phyloP scores from a whole-genome alignment of 2,888 invertebrate genomes.

The Isoperla grammatica region DNA sequence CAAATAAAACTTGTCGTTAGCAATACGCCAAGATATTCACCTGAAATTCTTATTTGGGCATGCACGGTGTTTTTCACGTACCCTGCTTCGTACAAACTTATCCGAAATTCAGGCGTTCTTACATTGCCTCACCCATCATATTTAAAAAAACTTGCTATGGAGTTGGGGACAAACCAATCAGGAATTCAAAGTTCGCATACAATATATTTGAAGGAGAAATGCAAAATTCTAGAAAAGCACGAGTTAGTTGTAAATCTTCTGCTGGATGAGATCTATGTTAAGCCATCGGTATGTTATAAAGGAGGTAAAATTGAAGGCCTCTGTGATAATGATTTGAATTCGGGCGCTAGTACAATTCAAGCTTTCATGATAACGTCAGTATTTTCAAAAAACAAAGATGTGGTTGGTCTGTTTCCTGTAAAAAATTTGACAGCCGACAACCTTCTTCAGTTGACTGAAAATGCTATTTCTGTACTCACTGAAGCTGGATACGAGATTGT shows the following conservation, averaged over 20 bases:
- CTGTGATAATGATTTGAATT: background rate
- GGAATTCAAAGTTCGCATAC: background rate
- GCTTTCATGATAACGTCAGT: slow-evolving; percentile 2
- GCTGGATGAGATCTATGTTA: background rate
- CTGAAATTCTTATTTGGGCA: background rate
- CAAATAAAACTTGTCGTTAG: too few species aligned
- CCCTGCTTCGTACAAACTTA: background rate
- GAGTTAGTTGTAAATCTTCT: background rate
- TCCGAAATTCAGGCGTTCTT: background rate
- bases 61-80: background rate
- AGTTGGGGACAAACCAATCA: too few species aligned
- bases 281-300: background rate
- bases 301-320: background rate
- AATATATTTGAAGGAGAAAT: background rate
- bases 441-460: background rate
- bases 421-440: background rate
- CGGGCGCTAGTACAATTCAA: background rate
- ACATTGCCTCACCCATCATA: background rate
- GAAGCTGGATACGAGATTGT: background rate
- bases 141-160: background rate
- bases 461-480: background rate
- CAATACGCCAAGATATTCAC: too few species aligned
- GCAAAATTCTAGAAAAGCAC: background rate
- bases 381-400: slow-evolving; percentile 1
- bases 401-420: background rate